Evolutionary conservation across 2,113 vertebrate genomes (phyloP), one percentile per base, ranked within the genome.

Genomic region (Pollimyrus isidori): DNA sequence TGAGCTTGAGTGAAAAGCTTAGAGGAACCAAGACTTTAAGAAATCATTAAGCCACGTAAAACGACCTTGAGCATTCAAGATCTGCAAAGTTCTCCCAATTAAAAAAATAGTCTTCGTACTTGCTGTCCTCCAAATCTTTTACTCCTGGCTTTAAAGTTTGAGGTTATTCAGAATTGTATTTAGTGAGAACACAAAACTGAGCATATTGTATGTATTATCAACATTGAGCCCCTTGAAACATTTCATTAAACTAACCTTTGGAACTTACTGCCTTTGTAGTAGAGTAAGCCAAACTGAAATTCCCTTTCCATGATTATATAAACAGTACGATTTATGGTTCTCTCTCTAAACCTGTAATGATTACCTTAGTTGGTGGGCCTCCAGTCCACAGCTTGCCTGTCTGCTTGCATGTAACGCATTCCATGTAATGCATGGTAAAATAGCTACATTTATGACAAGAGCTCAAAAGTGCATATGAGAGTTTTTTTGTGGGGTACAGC

Each of bases 341-440:
- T 86, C 87, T 89, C n/a, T 62, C 23, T 89, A 89, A 89, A 87
- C 46, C 84, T 87, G 65, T 90, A 90, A 90, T 90, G 62, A 88
- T 87, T 87, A 90, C 84, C 90, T 90, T 87, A 82, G 90, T 62
- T 85, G 90, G 90, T 89, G 90, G 90, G 84, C 90, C 84, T 83
- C 21, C n/a, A 26, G 45, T 26, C 46, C 26, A 30, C 11, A 21
- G 42, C 30, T 23, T 48, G 52, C 17, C 35, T 42, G 73, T 80
- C 73, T 80, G 73, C 73, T 80, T 42, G 13, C 15, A 42, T 80
- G 15, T 80, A 73, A 42, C 56, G 49, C 49, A 50, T 86, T 15
- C 26, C 84, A 35, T 48, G 35, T 50, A 50, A 42, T 42, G 15
- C 73, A 42, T 42, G 35, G 30, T 17, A 19, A 80, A 80, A 80